phyloP scores from a whole-genome alignment of 2,797 vertebrate genomes.

The Hoplostethus atlanticus region DNA sequence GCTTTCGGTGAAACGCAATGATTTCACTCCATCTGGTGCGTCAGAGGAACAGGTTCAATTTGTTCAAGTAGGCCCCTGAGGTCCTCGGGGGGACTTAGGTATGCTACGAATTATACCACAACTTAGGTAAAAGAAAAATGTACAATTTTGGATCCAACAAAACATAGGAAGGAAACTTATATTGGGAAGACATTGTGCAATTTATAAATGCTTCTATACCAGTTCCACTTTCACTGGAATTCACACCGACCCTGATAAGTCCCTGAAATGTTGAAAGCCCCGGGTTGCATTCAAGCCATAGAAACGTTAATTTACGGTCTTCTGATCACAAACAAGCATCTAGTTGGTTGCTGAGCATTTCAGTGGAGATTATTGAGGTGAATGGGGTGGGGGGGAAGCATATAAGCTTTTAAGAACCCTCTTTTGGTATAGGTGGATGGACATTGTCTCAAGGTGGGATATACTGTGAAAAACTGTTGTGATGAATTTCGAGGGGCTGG shows the following conservation, averaged over 20 bases:
- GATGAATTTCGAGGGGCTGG: slow-evolving; percentile 51
- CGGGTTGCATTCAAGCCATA: slow-evolving; percentile 81
- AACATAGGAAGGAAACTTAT: slow-evolving; percentile 9
- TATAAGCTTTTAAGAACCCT: slow-evolving; percentile 55
- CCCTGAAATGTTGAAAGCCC: slow-evolving; percentile 45
- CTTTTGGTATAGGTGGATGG: slow-evolving; percentile 59
- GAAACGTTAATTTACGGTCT: slow-evolving; percentile 65
- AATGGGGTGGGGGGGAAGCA: slow-evolving; percentile 32
- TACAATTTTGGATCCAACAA: slow-evolving; percentile 19
- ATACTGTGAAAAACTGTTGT: slow-evolving; percentile 69
- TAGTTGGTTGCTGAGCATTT: slow-evolving; percentile 58
- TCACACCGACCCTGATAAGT: slow-evolving; percentile 32
- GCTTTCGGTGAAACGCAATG: slow-evolving; percentile 43
- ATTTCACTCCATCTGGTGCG: slow-evolving; percentile 57
- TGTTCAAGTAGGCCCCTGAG: slow-evolving; percentile 36
- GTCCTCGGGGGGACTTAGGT: slow-evolving; percentile 44
- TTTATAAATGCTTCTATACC: slow-evolving; percentile 17
- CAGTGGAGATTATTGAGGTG: slow-evolving; percentile 36
- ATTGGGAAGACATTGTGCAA: slow-evolving; percentile 26
- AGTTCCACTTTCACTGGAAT: slow-evolving; percentile 56
- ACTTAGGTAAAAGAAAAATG: slow-evolving; percentile 9
- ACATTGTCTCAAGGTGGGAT: slow-evolving; percentile 64
- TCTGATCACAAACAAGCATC: slow-evolving; percentile 54
- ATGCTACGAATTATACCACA: slow-evolving; percentile 44
- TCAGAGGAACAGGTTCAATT: slow-evolving; percentile 40